A percentile compares a stretch with the other conserved stretches of the same genome.
phyloP scores from a whole-genome alignment of 2,888 invertebrate genomes.

The Flexamia atlantica region DNA sequence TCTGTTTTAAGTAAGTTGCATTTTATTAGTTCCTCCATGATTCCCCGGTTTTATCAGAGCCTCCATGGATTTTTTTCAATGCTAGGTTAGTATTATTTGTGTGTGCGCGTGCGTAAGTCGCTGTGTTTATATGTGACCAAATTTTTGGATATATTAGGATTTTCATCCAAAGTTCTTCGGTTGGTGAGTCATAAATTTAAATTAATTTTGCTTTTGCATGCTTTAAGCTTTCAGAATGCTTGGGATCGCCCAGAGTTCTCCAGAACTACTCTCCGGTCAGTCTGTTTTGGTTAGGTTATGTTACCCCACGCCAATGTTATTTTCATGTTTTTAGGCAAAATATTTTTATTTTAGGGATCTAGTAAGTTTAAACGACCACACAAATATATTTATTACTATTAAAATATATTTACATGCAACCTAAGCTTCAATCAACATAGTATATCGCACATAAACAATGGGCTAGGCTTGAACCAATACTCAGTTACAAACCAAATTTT shows the following conservation, averaged over 20 bases:
- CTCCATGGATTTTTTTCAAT: neutral
- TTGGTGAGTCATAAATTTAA: slow-evolving; percentile 44
- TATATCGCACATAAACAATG: neutral
- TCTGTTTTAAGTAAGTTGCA: too few relatives aligned
- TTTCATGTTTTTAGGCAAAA: neutral
- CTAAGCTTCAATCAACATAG: neutral
- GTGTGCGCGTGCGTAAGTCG: slow-evolving; percentile 53
- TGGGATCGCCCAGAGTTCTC: neutral
- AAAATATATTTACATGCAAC: neutral
- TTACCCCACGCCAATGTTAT: slow-evolving; percentile 55
- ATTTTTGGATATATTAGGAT: slow-evolving; percentile 22
- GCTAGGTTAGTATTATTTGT: slow-evolving; percentile 28
- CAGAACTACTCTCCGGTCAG: neutral
- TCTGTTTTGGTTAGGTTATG: slow-evolving; percentile 60
- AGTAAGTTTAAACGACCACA: neutral
- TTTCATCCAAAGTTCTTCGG: slow-evolving; percentile 22
- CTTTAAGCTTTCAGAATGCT: slow-evolving; percentile 32
- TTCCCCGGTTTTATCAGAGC: too few relatives aligned
- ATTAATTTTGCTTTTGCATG: slow-evolving; percentile 26
- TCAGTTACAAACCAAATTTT: neutral
- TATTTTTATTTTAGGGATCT: neutral
- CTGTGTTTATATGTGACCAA: slow-evolving; percentile 25
- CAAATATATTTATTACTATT: neutral
- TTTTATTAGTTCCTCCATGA: too few relatives aligned
- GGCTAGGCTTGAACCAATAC: neutral